Evolutionary conservation across 2,113 vertebrate species (phyloP), one percentile per base, ranked within the genome.

Genomic region (Mustela nigripes): DNA sequence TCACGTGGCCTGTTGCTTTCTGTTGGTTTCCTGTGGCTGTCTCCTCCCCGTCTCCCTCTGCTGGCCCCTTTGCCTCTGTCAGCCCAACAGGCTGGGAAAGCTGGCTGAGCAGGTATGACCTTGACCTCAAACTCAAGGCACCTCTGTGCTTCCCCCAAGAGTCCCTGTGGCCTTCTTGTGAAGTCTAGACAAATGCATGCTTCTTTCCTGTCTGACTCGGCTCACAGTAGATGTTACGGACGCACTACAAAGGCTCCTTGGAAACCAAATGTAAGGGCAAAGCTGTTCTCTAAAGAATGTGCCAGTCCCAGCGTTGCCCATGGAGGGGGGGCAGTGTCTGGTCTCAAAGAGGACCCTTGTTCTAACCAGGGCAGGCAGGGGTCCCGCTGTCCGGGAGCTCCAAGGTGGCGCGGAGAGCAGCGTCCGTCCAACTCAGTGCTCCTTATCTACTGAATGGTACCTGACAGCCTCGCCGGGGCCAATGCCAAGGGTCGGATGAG

Each of bases 41-140:
- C 98, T 97, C 95, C 98, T 98, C 96, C 98, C 98, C 98, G 98
- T 99, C 97, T 99, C 98, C 98, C 98, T 99, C 98, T 98, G 98
- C 98, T 98, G 99, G 98, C 98, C 98, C 98, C 99, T 98, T 99
- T 98, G 99, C 99, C 95, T 98, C 99, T 98, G 99, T 99, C 99
- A 99, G 99, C 99, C 99, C 99, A 99, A 99, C 99, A 99, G 99
- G 99, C 99, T 99, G 99, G 99, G 99, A 99, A 99, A 99, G 98
- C 99, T 99, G 99, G 99, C 99, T 99, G 99, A 99, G 98, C 99
- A 99, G 99, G 99, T 99, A 99, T 92, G 98, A 99, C 99, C 97
- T 89, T 53, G 71, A 89, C 94, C 50, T 76, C 16, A 8, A 28
- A 73, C 78, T 89, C 19, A 1, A 88, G 84, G 36, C 58, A 26